Evolutionary conservation across 2,797 vertebrate genomes (phyloP).

Genomic region (Galago senegalensis): DNA sequence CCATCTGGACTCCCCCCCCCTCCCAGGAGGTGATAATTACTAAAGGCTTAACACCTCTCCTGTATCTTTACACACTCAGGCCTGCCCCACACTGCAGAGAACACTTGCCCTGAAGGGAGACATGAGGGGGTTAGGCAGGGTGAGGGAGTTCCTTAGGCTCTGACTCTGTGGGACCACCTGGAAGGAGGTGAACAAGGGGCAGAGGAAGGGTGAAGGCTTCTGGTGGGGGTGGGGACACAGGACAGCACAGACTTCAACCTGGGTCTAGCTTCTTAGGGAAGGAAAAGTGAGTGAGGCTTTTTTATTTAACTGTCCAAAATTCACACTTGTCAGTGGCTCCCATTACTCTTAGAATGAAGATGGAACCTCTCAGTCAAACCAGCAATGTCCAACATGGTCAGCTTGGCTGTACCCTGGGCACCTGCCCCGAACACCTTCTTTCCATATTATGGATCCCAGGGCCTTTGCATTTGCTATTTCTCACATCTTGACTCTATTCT

Average conservation of each 20-base stretch:
- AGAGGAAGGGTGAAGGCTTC: neutral
- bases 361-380: neutral
- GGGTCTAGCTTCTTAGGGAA: neutral
- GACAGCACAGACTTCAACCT: neutral
- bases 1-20: slow-evolving; percentile 80
- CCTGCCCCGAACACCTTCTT: neutral
- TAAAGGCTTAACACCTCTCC: slow-evolving; percentile 89
- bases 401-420: neutral
- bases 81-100: slow-evolving; percentile 62
- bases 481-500: neutral
- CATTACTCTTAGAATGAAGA: neutral
- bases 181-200: neutral
- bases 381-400: accelerated
- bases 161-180: neutral
- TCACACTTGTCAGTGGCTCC: too few species aligned
- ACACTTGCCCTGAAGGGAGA: neutral
- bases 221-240: too few species aligned
- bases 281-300: neutral
- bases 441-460: neutral
- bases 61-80: slow-evolving; percentile 78
- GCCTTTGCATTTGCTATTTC: neutral
- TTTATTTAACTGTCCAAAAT: neutral
- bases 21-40: slow-evolving; percentile 89
- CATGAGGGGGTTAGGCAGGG: neutral
- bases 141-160: neutral